Conservation (phyloP, 1,140 invertebrate species). For the Manduca sexta region DNA sequence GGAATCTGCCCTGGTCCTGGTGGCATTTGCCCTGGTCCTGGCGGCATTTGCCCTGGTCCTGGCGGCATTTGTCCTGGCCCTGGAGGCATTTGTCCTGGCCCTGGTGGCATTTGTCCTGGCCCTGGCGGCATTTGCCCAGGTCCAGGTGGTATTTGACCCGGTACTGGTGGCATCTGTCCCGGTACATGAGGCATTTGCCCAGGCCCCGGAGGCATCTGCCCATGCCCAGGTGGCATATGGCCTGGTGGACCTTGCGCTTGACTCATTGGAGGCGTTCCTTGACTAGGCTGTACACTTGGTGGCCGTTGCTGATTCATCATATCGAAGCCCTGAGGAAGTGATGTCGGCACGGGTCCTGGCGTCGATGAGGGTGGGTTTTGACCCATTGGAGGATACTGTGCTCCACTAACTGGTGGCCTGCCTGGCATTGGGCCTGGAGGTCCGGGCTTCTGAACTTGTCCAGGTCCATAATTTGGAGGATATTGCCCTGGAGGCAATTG, state of each 20-base stretch:
- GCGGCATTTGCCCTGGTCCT: not conserved
- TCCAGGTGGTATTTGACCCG: too few species aligned
- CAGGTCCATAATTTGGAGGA: constrained; percentile 26
- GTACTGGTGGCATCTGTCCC: not conserved
- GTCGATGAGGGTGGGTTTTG: constrained; percentile 42
- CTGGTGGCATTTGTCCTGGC: too few species aligned
- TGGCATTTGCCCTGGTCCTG: not conserved
- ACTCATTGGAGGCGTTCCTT: constrained; percentile 17
- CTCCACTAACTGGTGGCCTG: constrained; percentile 33
- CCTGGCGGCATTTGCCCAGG: too few species aligned
- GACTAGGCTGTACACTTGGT: constrained; percentile 31
- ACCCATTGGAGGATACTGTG: constrained; percentile 34
- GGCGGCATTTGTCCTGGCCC: too few species aligned
- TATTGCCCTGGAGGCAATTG: constrained; percentile 57
- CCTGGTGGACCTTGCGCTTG: constrained; percentile 21
- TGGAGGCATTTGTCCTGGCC: too few species aligned
- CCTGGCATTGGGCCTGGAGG: constrained; percentile 33
- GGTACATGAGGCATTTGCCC: too few species aligned
- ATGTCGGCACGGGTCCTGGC: constrained; percentile 19
- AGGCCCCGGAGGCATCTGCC: too few species aligned
- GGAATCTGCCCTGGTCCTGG: constrained; percentile 23
- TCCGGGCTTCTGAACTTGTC: constrained; percentile 34
- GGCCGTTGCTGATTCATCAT: constrained; percentile 19
- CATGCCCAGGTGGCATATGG: not conserved
- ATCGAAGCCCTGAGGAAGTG: constrained; percentile 26